Conservation (phyloP, 1,140 invertebrate species). For the Cydia pomonella region DNA sequence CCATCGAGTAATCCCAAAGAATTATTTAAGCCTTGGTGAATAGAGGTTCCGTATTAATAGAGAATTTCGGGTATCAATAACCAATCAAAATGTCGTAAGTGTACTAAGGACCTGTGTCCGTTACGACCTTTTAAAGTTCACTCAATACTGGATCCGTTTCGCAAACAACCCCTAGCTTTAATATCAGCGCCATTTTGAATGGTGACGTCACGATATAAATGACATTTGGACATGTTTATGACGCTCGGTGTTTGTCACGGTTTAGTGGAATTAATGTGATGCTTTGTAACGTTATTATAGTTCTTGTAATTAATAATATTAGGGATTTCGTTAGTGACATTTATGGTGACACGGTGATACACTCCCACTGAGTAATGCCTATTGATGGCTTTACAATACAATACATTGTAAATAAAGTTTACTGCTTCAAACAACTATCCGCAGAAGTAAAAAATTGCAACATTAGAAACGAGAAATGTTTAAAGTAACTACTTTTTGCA, state of each 20-base stretch:
- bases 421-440: not conserved
- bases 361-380: not conserved
- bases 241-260: conserved; percentile 1
- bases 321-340: not conserved
- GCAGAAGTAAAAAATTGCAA: no score
- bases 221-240: conserved; percentile 13
- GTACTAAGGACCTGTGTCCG: not conserved
- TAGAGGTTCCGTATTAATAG: not conserved
- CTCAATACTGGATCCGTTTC: conserved; percentile 1
- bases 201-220: conserved; percentile 18
- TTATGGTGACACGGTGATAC: not conserved
- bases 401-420: not conserved
- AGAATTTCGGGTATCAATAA: not conserved
- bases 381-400: not conserved
- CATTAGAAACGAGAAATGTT: no score
- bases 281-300: conserved; percentile 18
- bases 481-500: no score
- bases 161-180: conserved; percentile 9
- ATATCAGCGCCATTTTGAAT: conserved; percentile 20
- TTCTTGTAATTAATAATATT: not conserved
- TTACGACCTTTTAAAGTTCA: not conserved
- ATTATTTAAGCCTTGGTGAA: not conserved
- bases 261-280: conserved; percentile 16
- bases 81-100: not conserved
- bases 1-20: not conserved